Evolutionary conservation across 92 coral and sea anemone species (phyloP).

Genomic region (Paramuricea clavata): DNA sequence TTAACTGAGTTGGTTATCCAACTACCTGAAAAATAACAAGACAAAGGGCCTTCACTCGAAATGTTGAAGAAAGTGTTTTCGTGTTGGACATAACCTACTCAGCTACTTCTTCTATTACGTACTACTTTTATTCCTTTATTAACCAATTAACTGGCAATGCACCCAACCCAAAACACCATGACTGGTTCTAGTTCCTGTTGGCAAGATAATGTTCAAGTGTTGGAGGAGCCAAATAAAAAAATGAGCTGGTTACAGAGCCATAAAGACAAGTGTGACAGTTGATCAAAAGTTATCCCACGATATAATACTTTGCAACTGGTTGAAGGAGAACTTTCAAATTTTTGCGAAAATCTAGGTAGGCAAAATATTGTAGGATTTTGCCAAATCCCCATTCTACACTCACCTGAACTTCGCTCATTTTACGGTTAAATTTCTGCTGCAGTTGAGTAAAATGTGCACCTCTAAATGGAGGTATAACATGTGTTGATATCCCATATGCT

Average conservation of each 20-base stretch:
- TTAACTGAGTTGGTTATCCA: no score
- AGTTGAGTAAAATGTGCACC: constrained; percentile 57
- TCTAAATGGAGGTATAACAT: constrained; percentile 65
- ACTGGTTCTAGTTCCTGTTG: constrained; percentile 20
- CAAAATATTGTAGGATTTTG: constrained; percentile 31
- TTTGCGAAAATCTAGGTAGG: constrained; percentile 35
- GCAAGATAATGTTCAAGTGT: constrained; percentile 59
- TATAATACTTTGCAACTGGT: constrained; percentile 39
- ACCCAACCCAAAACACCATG: not conserved
- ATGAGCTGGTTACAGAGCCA: constrained; percentile 43
- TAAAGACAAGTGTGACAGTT: constrained; percentile 53
- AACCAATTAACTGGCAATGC: not conserved
- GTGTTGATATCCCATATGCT: constrained; percentile 61
- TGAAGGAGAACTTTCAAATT: constrained; percentile 31
- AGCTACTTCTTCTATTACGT: not conserved
- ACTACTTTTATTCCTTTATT: not conserved
- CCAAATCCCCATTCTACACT: constrained; percentile 47
- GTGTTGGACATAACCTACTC: no score
- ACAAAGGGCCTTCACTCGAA: no score
- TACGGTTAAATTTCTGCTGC: constrained; percentile 17
- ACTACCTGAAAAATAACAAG: no score
- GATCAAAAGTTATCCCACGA: constrained; percentile 25
- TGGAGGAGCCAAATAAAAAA: constrained; percentile 70
- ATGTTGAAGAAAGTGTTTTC: no score
- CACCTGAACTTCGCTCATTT: constrained; percentile 30